Percentiles rank a stretch among this genome's conserved stretches.
Evolutionary conservation across 1,140 invertebrate genomes (phyloP).

Genomic region (Drosophila subpulchrella): DNA sequence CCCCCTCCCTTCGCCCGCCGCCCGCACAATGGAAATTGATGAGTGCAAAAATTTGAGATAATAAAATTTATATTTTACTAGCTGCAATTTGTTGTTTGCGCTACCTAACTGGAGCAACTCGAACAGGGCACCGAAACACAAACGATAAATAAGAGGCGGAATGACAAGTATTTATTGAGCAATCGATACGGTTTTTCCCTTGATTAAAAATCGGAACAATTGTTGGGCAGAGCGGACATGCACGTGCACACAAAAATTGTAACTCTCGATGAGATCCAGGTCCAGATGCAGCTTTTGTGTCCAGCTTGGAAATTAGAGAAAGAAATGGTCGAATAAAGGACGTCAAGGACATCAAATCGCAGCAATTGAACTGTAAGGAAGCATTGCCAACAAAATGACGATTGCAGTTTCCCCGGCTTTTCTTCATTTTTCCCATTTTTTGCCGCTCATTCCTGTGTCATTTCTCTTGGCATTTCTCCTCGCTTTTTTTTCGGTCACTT

Average conservation of each 20-base stretch:
- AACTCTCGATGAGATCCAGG: background rate
- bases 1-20: background rate
- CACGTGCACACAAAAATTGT: slow-evolving; percentile 13
- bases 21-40: slow-evolving; percentile 61
- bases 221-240: background rate
- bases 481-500: slow-evolving; percentile 62
- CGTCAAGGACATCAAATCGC: slow-evolving; percentile 54
- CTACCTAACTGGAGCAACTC: slow-evolving; percentile 28
- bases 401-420: slow-evolving; percentile 54
- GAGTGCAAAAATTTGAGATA: slow-evolving; percentile 70
- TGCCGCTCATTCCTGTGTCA: slow-evolving; percentile 31
- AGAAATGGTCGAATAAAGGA: slow-evolving; percentile 28
- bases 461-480: slow-evolving; percentile 39
- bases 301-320: slow-evolving; percentile 22
- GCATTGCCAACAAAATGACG: slow-evolving; percentile 77
- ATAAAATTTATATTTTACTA: slow-evolving; percentile 67
- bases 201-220: slow-evolving; percentile 44
- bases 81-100: slow-evolving; percentile 45
- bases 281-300: slow-evolving; percentile 24
- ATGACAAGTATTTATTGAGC: slow-evolving; percentile 76
- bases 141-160: slow-evolving; percentile 40
- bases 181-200: slow-evolving; percentile 63
- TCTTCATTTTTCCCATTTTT: slow-evolving; percentile 32
- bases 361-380: slow-evolving; percentile 70
- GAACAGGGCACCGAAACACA: slow-evolving; percentile 4